Evolutionary conservation across 2,113 vertebrate species (phyloP).

Genomic region (Otocyon megalotis): DNA sequence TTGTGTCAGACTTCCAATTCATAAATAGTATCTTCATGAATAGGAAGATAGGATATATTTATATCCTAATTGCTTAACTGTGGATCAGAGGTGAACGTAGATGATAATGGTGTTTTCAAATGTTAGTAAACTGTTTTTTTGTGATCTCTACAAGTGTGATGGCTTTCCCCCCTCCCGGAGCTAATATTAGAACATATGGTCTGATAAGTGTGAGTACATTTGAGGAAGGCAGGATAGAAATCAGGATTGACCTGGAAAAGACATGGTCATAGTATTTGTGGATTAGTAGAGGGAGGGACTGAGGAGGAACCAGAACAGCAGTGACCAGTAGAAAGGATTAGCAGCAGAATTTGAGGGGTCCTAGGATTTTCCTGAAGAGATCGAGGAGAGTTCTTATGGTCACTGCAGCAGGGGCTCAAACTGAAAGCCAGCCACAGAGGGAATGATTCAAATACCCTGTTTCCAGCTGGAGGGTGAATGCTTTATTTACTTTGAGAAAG

Average conservation of each 20-base stretch:
- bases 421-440: neutral
- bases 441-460: neutral
- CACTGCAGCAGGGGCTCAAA: neutral
- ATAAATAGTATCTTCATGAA: neutral
- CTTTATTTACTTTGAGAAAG: conserved; percentile 36
- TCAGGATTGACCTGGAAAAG: conserved; percentile 51
- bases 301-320: neutral
- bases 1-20: conserved; percentile 27
- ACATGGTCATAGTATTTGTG: neutral
- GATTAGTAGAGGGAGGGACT: neutral
- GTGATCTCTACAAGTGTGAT: neutral
- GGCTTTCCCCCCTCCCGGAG: too few species aligned
- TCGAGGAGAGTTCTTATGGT: neutral
- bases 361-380: neutral
- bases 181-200: neutral
- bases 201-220: neutral
- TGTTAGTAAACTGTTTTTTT: neutral
- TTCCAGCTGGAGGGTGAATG: neutral
- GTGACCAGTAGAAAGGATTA: neutral
- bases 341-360: neutral
- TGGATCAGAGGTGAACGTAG: neutral
- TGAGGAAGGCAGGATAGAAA: neutral
- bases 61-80: neutral
- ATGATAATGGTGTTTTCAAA: neutral
- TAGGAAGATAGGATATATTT: neutral